Evolutionary conservation across 2,888 invertebrate species (phyloP), one percentile per base, ranked within the genome.

Genomic region (Hanleya hanleyi): DNA sequence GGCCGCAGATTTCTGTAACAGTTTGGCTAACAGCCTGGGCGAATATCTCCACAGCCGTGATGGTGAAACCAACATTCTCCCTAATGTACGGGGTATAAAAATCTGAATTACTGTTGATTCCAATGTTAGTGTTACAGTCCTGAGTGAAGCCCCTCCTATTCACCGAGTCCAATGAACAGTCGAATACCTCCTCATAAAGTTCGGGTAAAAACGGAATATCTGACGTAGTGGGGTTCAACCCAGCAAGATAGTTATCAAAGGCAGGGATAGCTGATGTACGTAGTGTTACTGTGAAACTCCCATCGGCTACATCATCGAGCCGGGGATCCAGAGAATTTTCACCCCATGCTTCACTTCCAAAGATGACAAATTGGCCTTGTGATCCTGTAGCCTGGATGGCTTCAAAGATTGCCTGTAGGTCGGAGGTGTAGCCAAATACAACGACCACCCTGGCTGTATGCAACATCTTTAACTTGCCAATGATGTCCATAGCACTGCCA

Each of bases 1-100:
- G 2, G n/a, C 84, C 84, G 70, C 86, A 87, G 37, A 79, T 71
- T 0, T 87, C 83, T n/a, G 80, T 73, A 22, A 89, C 76, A 2
- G 88, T 82, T n/a, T 82, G 70, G 71, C 89, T 85, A 18, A 91
- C 69, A 3, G 88, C 89, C 38, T 85, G 81, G 0, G 88, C 87
- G 37, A 88, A 73, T 0, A 87, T 83, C 70, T 88, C 84, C 0
- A 91, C 87, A 9, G 90, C 81, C 47, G 78, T 76, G 1, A 88
- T 84, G 5, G 82, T 70, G 36, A 79, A 82, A 4, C 68, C 71
- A 1, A 73, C 50, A 1, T 75, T 70, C n/a, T 72, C 72, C 62
- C 78, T 82, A 12, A 69, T 64, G 0, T 77, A 69, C 18, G 78
- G 75, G 9, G 71, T 32, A 0, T 81, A 78, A 1, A 81, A 22